phyloP scores from a whole-genome alignment of 2,797 vertebrate genomes.

The Benthosema pterotum region DNA sequence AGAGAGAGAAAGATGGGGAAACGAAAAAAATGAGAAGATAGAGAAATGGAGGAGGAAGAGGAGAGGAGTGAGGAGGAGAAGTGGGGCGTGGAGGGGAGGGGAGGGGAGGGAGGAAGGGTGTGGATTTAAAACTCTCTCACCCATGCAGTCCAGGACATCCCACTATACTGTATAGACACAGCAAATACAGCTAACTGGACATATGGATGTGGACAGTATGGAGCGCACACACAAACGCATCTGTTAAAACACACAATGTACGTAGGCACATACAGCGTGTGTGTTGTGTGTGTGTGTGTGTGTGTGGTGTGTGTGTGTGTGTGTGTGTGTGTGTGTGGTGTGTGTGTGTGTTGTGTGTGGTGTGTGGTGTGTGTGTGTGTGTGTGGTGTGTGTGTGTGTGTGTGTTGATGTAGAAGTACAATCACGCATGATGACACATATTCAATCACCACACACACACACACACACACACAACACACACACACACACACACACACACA shows the following conservation, averaged over 20 bases:
- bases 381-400: no score
- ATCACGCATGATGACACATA: neutral
- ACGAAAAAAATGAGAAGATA: neutral
- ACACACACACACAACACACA: neutral
- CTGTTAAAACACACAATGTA: neutral
- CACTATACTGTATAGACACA: constrained; percentile 2
- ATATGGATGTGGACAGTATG: constrained; percentile 14
- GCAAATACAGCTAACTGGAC: neutral
- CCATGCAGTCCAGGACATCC: constrained; percentile 15
- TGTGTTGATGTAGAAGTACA: neutral
- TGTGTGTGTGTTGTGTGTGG: no score
- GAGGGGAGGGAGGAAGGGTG: constrained; percentile 14
- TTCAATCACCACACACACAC: neutral
- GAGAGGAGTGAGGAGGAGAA: neutral
- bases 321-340: no score
- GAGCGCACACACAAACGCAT: constrained; percentile 2
- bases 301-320: no score
- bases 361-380: no score
- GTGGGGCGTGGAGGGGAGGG: no score
- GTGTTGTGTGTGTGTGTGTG: no score
- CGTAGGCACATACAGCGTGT: no score
- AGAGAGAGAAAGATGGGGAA: neutral
- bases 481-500: neutral
- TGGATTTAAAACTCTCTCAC: constrained; percentile 33
- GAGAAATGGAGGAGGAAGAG: neutral